phyloP scores from a whole-genome alignment of 2,888 invertebrate genomes.

The Eupithecia exiguata region DNA sequence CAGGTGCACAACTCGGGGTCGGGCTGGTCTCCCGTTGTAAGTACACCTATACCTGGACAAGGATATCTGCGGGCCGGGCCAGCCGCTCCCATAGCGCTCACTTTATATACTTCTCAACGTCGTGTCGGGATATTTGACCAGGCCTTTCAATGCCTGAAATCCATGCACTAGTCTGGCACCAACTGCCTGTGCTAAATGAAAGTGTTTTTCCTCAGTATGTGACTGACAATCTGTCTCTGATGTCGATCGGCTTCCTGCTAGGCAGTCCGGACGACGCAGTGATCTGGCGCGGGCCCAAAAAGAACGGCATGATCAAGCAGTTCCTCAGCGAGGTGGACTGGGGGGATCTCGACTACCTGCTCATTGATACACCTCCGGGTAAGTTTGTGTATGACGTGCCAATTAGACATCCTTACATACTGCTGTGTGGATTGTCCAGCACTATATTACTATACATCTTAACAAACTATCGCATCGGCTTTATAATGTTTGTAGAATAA shows the following conservation, averaged over 20 bases:
- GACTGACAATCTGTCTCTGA: constrained; percentile 96
- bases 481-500: no score
- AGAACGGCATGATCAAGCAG: constrained; percentile 98
- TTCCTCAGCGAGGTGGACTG: constrained; percentile 98
- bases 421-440: no score
- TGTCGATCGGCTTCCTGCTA: constrained; percentile 98
- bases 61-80: neutral
- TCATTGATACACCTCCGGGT: constrained; percentile 95
- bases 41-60: constrained; percentile 53
- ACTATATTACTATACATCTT: no score
- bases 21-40: constrained; percentile 98
- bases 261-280: constrained; percentile 95
- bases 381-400: no score
- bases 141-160: neutral
- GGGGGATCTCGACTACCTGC: constrained; percentile 94
- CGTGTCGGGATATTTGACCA: neutral
- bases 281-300: constrained; percentile 99
- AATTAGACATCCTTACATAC: no score
- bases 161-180: neutral
- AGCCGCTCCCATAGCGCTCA: neutral
- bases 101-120: neutral
- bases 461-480: no score
- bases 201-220: constrained; percentile 85
- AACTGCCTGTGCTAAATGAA: neutral
- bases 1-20: constrained; percentile 98